Evolutionary conservation across 2,888 invertebrate genomes (phyloP), one percentile per base, ranked within the genome.

Genomic region (Synergus umbraculus): DNA sequence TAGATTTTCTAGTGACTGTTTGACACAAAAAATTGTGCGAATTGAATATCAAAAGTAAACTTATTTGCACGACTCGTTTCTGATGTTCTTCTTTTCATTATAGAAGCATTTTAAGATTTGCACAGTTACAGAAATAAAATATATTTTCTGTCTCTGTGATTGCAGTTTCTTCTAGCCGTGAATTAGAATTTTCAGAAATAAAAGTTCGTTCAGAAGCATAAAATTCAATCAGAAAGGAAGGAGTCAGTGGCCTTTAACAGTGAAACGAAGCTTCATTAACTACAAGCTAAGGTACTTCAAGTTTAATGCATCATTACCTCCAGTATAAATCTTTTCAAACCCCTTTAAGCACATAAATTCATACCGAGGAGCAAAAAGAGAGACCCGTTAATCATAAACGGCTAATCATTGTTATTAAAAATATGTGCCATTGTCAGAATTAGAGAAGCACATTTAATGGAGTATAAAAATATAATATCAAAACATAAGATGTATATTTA

Each of bases 221-320:
- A 73, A 73, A 73, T 73, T 73, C 73, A 73, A 73, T 73, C 73
- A 73, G 54, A 73, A 73, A 73, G 29, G 54, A 73, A 73, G 37
- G n/a, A 73, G 73, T 18, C 54, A 37, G 73, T 73, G 18, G 73
- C 73, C 54, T 73, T 63, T 29, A 63, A 63, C 12, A 63, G 63
- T 29, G 63, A 63, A 63, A 63, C 73, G 73, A 73, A 73, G 73
- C 73, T 73, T 73, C 73, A 73, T 73, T 73, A 73, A 73, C 73
- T 54, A 54, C 54, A 54, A 73, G 54, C 69, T 73, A 37, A 73
- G 54, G 73, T 73, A 73, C 73, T 73, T 73, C 41, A 22, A 54
- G 73, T 73, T 73, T 73, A 73, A 73, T 73, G 73, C 73, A 73
- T 73, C 73, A 73, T 73, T 73, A 73, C 73, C 73, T 73, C 73